A percentile compares a stretch with the other conserved stretches of the same genome.
Conservation (phyloP, 2,888 invertebrate species). For the Ellobium chinense region DNA sequence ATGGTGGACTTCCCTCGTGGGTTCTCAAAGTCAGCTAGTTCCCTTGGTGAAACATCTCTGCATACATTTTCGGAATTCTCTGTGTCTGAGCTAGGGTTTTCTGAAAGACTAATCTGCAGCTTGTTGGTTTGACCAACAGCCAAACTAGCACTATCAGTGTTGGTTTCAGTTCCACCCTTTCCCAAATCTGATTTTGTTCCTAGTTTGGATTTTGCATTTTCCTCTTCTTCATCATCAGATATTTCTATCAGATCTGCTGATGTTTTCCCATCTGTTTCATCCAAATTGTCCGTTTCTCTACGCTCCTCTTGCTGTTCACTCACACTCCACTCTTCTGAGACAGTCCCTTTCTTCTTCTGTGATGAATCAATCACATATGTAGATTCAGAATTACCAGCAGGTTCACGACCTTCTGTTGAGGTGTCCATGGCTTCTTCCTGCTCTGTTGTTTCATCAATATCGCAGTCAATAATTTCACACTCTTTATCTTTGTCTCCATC, state of each 20-base stretch:
- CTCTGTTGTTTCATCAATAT: neutral
- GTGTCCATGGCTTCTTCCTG: neutral
- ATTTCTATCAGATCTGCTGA: neutral
- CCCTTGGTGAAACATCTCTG: neutral
- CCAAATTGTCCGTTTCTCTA: neutral
- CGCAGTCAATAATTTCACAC: constrained; percentile 47
- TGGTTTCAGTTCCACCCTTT: neutral
- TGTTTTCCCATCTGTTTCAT: neutral
- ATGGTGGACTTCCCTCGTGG: neutral
- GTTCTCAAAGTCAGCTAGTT: neutral
- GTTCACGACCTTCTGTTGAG: neutral
- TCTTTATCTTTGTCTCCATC: constrained; percentile 34
- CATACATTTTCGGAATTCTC: neutral
- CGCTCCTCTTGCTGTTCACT: too few species aligned
- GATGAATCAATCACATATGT: too few species aligned
- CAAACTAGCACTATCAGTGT: too few species aligned
- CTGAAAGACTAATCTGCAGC: too few species aligned
- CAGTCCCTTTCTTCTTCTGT: too few species aligned
- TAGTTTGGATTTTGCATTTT: neutral
- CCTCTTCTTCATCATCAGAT: neutral
- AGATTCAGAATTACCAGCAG: too few species aligned
- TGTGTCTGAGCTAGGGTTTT: neutral
- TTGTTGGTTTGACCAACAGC: too few species aligned
- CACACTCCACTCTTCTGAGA: too few species aligned
- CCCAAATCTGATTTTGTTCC: neutral